Conservation (phyloP, 2,797 vertebrate species). For the Poeciliopsis infans region DNA sequence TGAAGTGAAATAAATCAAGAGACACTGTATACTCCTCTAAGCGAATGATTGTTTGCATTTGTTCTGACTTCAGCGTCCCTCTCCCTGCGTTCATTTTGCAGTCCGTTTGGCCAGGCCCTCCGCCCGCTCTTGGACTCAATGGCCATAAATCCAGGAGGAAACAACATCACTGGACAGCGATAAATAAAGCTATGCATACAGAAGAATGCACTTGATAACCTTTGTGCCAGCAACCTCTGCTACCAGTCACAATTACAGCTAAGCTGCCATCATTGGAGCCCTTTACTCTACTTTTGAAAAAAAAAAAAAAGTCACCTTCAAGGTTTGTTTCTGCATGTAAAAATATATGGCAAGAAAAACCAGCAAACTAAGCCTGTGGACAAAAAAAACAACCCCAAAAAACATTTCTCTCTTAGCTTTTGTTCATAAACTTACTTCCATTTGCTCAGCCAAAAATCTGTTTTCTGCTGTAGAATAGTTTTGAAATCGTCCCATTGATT, state of each 20-base stretch:
- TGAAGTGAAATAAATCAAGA: background rate
- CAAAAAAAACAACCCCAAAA: background rate
- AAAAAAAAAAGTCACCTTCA: background rate
- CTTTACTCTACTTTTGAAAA: background rate
- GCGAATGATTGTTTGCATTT: background rate
- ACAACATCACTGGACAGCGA: slow-evolving; percentile 85
- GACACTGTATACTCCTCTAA: background rate
- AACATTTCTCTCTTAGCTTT: background rate
- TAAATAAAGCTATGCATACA: slow-evolving; percentile 72
- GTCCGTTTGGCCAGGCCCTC: slow-evolving; percentile 94
- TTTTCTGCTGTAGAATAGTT: background rate
- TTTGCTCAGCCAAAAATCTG: background rate
- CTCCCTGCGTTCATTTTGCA: slow-evolving; percentile 62
- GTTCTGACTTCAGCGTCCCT: slow-evolving; percentile 6
- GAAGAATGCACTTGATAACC: slow-evolving; percentile 3
- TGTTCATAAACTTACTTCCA: background rate
- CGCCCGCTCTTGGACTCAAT: slow-evolving; percentile 90
- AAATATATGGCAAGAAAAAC: background rate
- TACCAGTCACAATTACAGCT: background rate
- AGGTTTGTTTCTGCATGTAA: slow-evolving; percentile 2
- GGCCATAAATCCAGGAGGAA: slow-evolving; percentile 86
- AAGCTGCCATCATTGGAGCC: background rate
- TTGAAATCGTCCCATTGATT: background rate
- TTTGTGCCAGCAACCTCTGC: background rate
- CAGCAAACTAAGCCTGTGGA: background rate